These are phyloP conservation scores for Dynastes maya DNA, from an alignment of 2,888 invertebrate species.

Conservation along the genomic window DNA sequence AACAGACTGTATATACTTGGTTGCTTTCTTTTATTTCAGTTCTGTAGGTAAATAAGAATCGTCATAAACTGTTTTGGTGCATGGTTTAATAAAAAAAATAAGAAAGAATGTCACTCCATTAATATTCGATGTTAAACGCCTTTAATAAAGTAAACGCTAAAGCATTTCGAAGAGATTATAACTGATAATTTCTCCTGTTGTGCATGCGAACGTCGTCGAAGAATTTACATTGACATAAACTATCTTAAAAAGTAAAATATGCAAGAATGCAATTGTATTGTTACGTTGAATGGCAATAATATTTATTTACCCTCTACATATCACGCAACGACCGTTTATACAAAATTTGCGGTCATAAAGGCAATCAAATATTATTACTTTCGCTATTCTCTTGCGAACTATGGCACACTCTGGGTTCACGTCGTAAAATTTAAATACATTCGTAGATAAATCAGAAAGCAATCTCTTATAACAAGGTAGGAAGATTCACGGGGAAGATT, in stretches of 20 bases:
- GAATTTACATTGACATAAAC: slow-evolving; percentile 6
- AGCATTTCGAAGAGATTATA: background rate
- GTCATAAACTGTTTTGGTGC: background rate
- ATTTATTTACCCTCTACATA: slow-evolving; percentile 16
- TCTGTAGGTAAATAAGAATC: no score
- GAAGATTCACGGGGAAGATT: slow-evolving; percentile 25
- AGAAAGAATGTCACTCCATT: no score
- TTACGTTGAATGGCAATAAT: slow-evolving; percentile 1
- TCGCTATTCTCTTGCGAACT: slow-evolving; percentile 23
- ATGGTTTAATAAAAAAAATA: no score
- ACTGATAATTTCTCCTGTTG: background rate
- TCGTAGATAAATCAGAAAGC: slow-evolving; percentile 36
- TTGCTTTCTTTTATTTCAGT: no score
- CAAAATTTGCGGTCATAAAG: slow-evolving; percentile 19
- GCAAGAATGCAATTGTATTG: slow-evolving; percentile 16
- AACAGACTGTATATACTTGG: no score
- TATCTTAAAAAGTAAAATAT: slow-evolving; percentile 12
- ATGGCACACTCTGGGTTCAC: slow-evolving; percentile 24
- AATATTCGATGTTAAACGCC: no score
- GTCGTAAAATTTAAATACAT: slow-evolving; percentile 30
- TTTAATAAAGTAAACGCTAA: no score
- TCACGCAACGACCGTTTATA: slow-evolving; percentile 14
- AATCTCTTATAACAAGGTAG: slow-evolving; percentile 37
- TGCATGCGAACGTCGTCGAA: background rate
- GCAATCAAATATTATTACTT: slow-evolving; percentile 43